Evolutionary conservation across 2,888 invertebrate genomes (phyloP), one percentile per base, ranked within the genome.

Genomic region (Sipha maydis): DNA sequence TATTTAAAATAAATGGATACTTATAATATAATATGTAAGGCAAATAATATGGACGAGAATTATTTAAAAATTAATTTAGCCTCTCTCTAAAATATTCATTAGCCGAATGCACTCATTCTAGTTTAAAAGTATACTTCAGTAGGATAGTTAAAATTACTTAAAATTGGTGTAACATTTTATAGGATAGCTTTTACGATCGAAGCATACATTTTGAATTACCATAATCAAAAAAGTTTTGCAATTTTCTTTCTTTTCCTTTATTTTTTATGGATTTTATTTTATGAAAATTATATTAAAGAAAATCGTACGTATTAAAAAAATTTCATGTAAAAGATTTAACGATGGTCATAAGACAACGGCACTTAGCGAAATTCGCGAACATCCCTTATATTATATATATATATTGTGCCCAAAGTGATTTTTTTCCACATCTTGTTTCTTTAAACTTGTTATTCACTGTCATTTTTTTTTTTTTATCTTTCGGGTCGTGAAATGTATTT

Each of bases 401-500:
- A 11, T 48, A 69, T 85, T n/a, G 34, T 56, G 1, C 14, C 17
- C 48, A 48, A 19, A 34, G 67, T 54, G 69, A 69, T 78, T 78
- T 85, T 56, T 54, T 67, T 69, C 48, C 31, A 78, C 3, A 25
- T 69, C 31, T 69, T n/a, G 34, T 54, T 73, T 78, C 79, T 48
- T 73, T 56, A 84, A 76, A 61, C 41, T 75, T 84, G 75, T 75
- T 76, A 19, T 73, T 56, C 54, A 21, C 78, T 8, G 19, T 86
- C 56, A 73, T 86, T 79, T 86, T 86, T 71, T 34, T 71, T 28
- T 17, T 71, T 71, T 31, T 31, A 28, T 71, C 31, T 71, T 28
- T 61, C 28, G 38, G 56, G 14, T 28, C 17, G 71, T 56, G 73
- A 38, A 78, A 73, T 73, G 56, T 86, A 86, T 86, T 79, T 86